Conservation (phyloP, 2,888 invertebrate genomes). For the Oasisia sp. region DNA sequence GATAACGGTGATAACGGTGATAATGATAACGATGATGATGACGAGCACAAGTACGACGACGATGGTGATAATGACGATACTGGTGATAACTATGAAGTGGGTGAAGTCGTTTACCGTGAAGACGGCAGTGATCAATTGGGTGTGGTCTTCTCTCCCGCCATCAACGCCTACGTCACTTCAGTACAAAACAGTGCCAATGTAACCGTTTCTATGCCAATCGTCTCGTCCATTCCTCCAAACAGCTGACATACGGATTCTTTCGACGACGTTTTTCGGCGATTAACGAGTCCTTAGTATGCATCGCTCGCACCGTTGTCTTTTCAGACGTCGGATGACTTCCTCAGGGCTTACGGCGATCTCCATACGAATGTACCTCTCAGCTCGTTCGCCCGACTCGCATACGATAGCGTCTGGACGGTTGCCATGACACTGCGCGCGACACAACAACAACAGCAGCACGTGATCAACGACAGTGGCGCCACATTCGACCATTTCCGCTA, state of each 20-base stretch:
- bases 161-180: background rate
- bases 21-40: no score
- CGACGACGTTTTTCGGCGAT: background rate
- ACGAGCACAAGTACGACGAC: no score
- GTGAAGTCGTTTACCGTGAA: background rate
- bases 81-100: background rate
- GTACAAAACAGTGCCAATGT: background rate
- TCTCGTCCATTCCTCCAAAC: background rate
- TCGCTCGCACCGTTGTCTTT: background rate
- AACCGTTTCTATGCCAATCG: background rate
- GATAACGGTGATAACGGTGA: background rate
- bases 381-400: conserved; percentile 77
- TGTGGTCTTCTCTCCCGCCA: background rate
- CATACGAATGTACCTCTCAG: conserved; percentile 56
- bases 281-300: background rate
- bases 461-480: conserved; percentile 62
- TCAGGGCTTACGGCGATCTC: conserved; percentile 70
- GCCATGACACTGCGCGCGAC: conserved; percentile 75
- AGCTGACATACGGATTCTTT: background rate
- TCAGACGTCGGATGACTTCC: conserved; percentile 77
- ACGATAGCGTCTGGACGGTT: conserved; percentile 92
- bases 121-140: background rate
- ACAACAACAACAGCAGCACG: conserved; percentile 14
- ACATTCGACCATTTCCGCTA: conserved; percentile 79
- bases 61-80: no score